Evolutionary conservation across 2,113 vertebrate species (phyloP).

Genomic region (Lagopus muta): DNA sequence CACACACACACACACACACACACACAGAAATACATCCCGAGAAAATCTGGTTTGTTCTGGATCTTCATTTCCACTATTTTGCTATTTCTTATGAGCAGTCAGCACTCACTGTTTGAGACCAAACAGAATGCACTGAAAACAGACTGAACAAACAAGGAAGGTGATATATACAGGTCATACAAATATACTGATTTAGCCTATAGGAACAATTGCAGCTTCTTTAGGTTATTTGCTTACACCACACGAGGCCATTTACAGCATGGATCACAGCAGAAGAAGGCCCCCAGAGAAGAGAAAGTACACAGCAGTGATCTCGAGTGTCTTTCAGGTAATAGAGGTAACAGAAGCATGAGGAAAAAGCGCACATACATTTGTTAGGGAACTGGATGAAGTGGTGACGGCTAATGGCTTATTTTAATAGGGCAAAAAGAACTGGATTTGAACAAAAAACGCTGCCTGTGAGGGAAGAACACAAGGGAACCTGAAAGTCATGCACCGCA

Average conservation of each 20-base stretch:
- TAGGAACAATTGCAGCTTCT: neutral
- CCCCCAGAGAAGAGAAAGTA: neutral
- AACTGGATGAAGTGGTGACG: neutral
- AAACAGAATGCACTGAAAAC: neutral
- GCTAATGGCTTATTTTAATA: neutral
- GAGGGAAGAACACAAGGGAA: neutral
- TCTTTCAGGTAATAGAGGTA: neutral
- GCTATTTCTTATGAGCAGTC: neutral
- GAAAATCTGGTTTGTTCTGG: neutral
- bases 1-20: neutral
- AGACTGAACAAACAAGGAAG: neutral
- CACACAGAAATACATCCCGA: neutral
- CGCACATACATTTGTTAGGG: fast-evolving
- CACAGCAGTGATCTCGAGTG: neutral
- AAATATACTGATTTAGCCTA: neutral
- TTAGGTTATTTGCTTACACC: neutral
- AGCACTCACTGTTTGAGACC: neutral
- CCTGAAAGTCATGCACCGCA: neutral
- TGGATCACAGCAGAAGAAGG: neutral
- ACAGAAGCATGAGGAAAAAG: neutral
- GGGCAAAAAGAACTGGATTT: neutral
- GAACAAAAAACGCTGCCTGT: neutral
- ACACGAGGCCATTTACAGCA: neutral
- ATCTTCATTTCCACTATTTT: neutral
- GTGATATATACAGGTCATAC: fast-evolving